A percentile compares a stretch with the other conserved stretches of the same genome.
Evolutionary conservation across 2,113 vertebrate genomes (phyloP).

Genomic region (Catharus bicknelli): DNA sequence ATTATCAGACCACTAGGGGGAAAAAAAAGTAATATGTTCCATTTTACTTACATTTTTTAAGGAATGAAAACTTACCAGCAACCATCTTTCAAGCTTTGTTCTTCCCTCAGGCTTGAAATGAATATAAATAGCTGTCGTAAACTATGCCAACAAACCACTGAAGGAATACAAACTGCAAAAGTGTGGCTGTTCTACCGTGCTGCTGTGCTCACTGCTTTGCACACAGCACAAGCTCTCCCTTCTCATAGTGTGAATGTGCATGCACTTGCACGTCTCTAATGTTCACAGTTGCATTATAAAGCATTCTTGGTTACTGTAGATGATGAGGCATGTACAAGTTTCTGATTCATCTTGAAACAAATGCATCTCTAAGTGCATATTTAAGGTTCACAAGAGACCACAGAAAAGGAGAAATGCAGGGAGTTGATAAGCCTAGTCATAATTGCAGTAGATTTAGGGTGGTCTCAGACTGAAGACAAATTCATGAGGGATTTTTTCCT

Average conservation of each 20-base stretch:
- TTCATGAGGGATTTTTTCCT: not conserved
- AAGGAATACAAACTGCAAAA: constrained; percentile 25
- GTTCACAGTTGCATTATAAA: not conserved
- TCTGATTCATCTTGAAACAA: not conserved
- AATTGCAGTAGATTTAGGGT: not conserved
- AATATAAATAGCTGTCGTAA: constrained; percentile 50
- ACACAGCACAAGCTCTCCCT: not conserved
- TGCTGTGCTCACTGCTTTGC: not conserved
- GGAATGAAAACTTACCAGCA: not conserved
- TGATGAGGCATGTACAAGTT: not conserved
- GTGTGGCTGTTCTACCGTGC: not conserved
- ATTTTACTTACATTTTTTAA: constrained; percentile 20
- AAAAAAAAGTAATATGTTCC: not conserved
- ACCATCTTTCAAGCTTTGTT: constrained; percentile 5
- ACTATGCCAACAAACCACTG: not conserved
- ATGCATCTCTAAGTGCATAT: not conserved
- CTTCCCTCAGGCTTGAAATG: constrained; percentile 24
- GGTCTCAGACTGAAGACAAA: not conserved
- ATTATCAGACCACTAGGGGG: not conserved
- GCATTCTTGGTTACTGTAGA: not conserved
- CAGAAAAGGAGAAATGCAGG: not conserved
- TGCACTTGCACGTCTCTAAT: accelerated
- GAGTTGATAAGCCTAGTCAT: not conserved
- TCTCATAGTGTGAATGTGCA: not conserved
- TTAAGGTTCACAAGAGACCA: not conserved